Conservation (phyloP, 2,888 invertebrate genomes). For the Anticlea derivata region DNA sequence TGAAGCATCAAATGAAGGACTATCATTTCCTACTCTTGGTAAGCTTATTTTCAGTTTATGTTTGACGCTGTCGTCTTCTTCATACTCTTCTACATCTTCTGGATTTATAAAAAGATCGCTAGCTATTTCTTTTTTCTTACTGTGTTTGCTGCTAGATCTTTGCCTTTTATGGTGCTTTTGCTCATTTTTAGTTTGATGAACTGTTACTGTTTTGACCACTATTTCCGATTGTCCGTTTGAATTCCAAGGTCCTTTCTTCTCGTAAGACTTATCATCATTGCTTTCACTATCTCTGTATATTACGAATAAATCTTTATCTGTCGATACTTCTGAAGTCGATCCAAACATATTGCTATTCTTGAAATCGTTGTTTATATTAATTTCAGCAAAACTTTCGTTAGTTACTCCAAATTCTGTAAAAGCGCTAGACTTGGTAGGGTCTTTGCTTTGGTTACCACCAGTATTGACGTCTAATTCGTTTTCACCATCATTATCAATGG, state of each 20-base stretch:
- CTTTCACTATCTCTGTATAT: constrained; percentile 62
- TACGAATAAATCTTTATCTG: constrained; percentile 60
- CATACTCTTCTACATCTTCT: constrained; percentile 38
- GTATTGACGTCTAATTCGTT: constrained; percentile 7
- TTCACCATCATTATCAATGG: constrained; percentile 33
- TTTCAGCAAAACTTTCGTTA: constrained; percentile 22
- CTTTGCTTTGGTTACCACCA: constrained; percentile 19
- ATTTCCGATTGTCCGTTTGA: constrained; percentile 37
- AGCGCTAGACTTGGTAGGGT: constrained; percentile 34
- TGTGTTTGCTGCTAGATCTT: constrained; percentile 1
- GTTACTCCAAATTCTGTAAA: constrained; percentile 34
- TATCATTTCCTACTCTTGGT: constrained; percentile 52
- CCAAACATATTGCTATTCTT: constrained; percentile 30
- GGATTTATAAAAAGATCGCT: constrained; percentile 29
- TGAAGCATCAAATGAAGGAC: constrained; percentile 45
- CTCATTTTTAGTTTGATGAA: constrained; percentile 28
- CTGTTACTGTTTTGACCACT: constrained; percentile 37
- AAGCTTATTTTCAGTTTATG: constrained; percentile 54
- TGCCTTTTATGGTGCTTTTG: constrained; percentile 6
- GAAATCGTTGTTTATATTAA: constrained; percentile 20
- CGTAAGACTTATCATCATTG: constrained; percentile 35
- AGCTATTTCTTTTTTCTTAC: constrained; percentile 12
- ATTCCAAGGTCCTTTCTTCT: constrained; percentile 34
- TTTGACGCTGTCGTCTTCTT: constrained; percentile 48
- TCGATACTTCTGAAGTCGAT: constrained; percentile 41